phyloP scores from a whole-genome alignment of 2,113 vertebrate species.

The Atrichornis clamosus region DNA sequence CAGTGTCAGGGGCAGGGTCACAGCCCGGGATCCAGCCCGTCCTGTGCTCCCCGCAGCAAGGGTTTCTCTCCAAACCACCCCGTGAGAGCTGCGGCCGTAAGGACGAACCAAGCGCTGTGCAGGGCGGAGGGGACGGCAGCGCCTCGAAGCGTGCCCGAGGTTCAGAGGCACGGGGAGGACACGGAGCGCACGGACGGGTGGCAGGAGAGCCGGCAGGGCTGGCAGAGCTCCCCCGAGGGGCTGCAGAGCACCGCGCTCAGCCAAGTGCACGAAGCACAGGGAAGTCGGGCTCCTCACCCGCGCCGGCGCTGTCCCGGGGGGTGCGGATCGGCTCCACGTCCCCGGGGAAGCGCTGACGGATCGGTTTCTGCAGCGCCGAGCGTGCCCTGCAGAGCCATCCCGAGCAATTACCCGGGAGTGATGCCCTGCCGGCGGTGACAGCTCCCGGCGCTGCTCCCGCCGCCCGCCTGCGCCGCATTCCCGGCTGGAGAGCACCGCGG shows the following conservation, averaged over 20 bases:
- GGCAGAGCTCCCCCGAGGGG: not conserved
- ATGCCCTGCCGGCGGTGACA: not conserved
- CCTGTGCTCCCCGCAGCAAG: not conserved
- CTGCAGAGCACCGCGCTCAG: not conserved
- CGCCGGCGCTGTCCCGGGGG: not conserved
- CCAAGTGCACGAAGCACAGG: not conserved
- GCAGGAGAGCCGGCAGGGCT: not conserved
- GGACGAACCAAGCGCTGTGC: slow-evolving; percentile 36
- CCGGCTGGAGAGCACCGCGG: not conserved
- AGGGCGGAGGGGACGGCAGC: slow-evolving; percentile 10
- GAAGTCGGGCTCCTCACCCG: not conserved
- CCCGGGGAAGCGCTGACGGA: not conserved
- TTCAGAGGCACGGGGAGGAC: slow-evolving; percentile 18
- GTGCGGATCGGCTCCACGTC: not conserved
- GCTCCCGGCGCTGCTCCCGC: not conserved
- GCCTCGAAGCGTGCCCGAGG: slow-evolving; percentile 19
- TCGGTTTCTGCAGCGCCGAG: not conserved
- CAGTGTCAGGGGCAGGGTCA: slow-evolving; percentile 1
- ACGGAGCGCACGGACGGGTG: not conserved
- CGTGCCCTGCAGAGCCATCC: not conserved
- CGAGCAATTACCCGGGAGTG: not conserved
- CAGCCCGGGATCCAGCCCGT: not conserved
- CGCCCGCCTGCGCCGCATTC: rapidly evolving
- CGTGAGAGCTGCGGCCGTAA: not conserved
- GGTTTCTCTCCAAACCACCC: not conserved